Conservation (phyloP, 2,113 vertebrate species). For the Colistium nudipinnis region DNA sequence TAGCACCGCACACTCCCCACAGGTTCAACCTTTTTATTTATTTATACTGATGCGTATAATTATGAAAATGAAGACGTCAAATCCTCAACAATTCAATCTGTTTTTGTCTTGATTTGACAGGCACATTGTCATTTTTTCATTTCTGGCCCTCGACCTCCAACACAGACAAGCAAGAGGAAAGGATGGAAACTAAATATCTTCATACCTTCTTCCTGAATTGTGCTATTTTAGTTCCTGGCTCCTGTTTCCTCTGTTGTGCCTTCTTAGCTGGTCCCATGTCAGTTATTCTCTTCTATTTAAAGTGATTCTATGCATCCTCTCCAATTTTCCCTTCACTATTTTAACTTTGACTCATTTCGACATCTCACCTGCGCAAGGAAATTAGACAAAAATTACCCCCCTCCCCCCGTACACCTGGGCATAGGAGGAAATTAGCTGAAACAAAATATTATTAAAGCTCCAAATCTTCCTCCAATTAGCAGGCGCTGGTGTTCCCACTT, state of each 20-base stretch:
- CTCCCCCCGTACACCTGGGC: conserved; percentile 51
- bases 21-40: conserved; percentile 38
- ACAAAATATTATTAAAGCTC: conserved; percentile 68
- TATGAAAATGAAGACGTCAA: conserved; percentile 19
- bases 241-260: not conserved
- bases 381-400: conserved; percentile 47
- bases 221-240: conserved; percentile 19
- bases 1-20: conserved; percentile 2
- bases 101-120: not conserved
- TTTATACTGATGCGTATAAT: conserved; percentile 30
- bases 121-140: conserved; percentile 4
- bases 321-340: conserved; percentile 23
- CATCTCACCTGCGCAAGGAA: conserved; percentile 27
- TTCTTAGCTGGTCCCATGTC: conserved; percentile 39
- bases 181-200: not conserved
- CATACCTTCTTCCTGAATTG: conserved; percentile 7
- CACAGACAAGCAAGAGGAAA: conserved; percentile 1
- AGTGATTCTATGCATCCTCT: conserved; percentile 29
- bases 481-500: conserved; percentile 46
- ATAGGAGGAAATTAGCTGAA: conserved; percentile 64
- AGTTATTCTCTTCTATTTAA: conserved; percentile 39
- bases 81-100: conserved; percentile 4
- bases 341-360: conserved; percentile 21
- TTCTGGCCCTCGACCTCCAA: conserved; percentile 7
- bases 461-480: conserved; percentile 69